A percentile compares a stretch with the other conserved stretches of the same genome.
Conservation (phyloP, 2,888 invertebrate species). For the Formica aserva region DNA sequence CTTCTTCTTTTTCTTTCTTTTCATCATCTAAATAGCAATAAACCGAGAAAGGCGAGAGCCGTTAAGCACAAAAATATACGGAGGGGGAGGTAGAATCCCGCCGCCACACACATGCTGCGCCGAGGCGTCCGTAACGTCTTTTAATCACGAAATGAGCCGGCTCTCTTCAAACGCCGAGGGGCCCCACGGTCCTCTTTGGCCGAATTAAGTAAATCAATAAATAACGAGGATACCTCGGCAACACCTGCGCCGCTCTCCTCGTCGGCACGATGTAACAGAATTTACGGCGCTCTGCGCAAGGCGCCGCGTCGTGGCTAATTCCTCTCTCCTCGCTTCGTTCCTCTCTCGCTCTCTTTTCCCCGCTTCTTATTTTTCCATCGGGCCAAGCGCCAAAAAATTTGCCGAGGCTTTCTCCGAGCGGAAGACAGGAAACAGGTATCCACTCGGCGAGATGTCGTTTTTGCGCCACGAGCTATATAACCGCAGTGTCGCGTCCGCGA, state of each 20-base stretch:
- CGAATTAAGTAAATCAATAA: slow-evolving; percentile 85
- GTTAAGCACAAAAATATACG: slow-evolving; percentile 83
- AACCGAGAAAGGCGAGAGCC: slow-evolving; percentile 81
- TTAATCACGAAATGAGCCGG: slow-evolving; percentile 84
- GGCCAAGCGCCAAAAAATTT: slow-evolving; percentile 54
- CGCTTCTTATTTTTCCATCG: slow-evolving; percentile 24
- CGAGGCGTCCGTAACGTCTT: slow-evolving; percentile 84
- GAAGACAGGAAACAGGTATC: slow-evolving; percentile 54
- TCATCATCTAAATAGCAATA: slow-evolving; percentile 75
- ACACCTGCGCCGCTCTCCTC: slow-evolving; percentile 81
- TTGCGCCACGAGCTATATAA: slow-evolving; percentile 42
- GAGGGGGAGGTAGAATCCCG: slow-evolving; percentile 70
- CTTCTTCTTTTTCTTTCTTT: slow-evolving; percentile 29
- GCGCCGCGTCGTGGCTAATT: slow-evolving; percentile 70
- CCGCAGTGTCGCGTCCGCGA: slow-evolving; percentile 16
- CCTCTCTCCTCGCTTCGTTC: slow-evolving; percentile 44
- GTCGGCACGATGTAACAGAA: slow-evolving; percentile 73
- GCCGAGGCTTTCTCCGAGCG: slow-evolving; percentile 48
- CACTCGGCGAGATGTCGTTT: slow-evolving; percentile 40
- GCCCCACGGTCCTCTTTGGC: slow-evolving; percentile 79
- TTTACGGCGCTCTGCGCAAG: slow-evolving; percentile 73
- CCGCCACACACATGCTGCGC: slow-evolving; percentile 82
- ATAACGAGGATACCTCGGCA: slow-evolving; percentile 82
- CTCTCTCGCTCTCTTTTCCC: not conserved
- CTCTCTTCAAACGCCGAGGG: slow-evolving; percentile 80